Evolutionary conservation across 2,888 invertebrate genomes (phyloP).

Genomic region (Mantis religiosa): DNA sequence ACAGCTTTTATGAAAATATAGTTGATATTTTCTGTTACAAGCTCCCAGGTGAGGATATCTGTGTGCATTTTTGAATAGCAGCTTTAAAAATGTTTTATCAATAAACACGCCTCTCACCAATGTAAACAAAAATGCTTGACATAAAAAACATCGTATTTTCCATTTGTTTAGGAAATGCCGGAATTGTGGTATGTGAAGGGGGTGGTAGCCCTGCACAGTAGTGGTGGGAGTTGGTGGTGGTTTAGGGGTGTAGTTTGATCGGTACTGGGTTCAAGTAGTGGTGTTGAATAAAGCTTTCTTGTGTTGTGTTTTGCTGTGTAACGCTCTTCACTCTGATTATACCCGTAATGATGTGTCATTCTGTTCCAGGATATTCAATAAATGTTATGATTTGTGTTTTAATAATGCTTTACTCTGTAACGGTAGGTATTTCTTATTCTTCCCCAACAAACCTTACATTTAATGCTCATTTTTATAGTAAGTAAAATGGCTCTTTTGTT

Average conservation of each 20-base stretch:
- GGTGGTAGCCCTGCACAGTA: neutral
- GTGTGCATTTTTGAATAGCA: neutral
- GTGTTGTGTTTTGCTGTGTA: neutral
- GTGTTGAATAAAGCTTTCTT: neutral
- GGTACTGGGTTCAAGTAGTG: neutral
- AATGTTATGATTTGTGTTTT: no score
- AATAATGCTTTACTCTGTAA: no score
- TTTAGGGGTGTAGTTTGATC: conserved; percentile 6
- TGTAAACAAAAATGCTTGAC: neutral
- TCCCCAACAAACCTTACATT: no score
- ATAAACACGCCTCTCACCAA: neutral
- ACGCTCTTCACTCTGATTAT: neutral
- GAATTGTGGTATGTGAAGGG: neutral
- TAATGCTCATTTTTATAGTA: no score
- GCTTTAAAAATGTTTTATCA: neutral
- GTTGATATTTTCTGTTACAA: no score
- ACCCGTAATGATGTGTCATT: no score
- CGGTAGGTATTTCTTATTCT: no score
- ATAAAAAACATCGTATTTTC: neutral
- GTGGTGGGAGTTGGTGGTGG: conserved; percentile 17
- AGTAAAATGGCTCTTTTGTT: no score
- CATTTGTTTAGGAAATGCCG: neutral
- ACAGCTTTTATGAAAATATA: no score
- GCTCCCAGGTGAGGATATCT: no score
- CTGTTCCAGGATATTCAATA: no score